A percentile compares a stretch with the other conserved stretches of the same genome.
Conservation (phyloP, 2,797 vertebrate species). For the Hybognathus amarus region DNA sequence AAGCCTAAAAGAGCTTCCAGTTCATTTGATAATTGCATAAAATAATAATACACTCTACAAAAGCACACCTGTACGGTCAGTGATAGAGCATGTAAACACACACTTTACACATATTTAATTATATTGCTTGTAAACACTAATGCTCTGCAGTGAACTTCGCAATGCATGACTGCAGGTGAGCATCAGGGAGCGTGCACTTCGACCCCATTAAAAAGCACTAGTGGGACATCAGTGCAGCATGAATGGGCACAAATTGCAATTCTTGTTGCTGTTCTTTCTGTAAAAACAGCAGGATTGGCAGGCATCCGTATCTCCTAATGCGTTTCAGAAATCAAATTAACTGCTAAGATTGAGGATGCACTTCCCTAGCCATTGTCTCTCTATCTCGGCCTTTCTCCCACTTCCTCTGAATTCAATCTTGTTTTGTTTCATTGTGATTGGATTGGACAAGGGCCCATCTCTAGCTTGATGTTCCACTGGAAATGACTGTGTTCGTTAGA, state of each 20-base stretch:
- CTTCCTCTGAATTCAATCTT: slow-evolving; percentile 33
- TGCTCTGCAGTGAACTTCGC: slow-evolving; percentile 36
- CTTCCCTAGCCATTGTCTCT: slow-evolving; percentile 34
- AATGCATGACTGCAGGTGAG: slow-evolving; percentile 37
- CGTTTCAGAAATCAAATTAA: slow-evolving; percentile 23
- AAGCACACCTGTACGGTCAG: slow-evolving; percentile 10
- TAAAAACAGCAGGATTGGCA: slow-evolving; percentile 25
- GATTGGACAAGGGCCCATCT: slow-evolving; percentile 16
- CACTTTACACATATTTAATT: slow-evolving; percentile 54
- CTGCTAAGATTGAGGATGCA: slow-evolving; percentile 19
- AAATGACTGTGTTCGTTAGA: background rate
- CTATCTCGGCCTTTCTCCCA: slow-evolving; percentile 5
- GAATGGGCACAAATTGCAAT: slow-evolving; percentile 32
- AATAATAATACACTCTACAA: background rate
- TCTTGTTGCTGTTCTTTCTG: slow-evolving; percentile 14
- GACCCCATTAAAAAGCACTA: slow-evolving; percentile 51
- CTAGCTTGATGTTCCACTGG: background rate
- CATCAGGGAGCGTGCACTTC: slow-evolving; percentile 23
- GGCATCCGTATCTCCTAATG: slow-evolving; percentile 6
- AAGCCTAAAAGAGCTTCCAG: slow-evolving; percentile 47
- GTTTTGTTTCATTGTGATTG: slow-evolving; percentile 21
- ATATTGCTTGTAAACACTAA: slow-evolving; percentile 44
- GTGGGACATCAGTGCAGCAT: slow-evolving; percentile 19
- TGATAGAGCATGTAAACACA: slow-evolving; percentile 14
- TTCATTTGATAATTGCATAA: slow-evolving; percentile 22